Percentiles rank a stretch among this genome's conserved stretches.
Conservation (phyloP, 2,888 invertebrate genomes). For the Tineola bisselliella region DNA sequence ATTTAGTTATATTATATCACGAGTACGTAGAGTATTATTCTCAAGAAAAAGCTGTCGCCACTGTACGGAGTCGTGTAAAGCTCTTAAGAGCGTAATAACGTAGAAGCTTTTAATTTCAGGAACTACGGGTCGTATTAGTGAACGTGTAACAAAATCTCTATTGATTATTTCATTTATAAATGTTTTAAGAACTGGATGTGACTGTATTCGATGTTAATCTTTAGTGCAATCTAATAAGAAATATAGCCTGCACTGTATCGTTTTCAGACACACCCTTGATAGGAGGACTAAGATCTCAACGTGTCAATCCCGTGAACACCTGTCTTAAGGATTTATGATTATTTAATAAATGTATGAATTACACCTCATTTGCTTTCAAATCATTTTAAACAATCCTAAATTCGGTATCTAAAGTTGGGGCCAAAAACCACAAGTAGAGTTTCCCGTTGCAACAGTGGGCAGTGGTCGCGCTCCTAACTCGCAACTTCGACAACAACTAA, state of each 20-base stretch:
- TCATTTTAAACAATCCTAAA: constrained; percentile 10
- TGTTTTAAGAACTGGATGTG: background rate
- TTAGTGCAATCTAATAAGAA: no score
- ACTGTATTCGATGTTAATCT: no score
- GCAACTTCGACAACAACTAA: constrained; percentile 29
- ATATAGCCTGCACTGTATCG: no score
- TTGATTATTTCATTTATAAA: background rate
- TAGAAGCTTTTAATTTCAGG: background rate
- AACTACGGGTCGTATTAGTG: background rate
- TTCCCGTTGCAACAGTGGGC: constrained; percentile 11
- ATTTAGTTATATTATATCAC: background rate
- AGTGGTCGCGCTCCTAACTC: constrained; percentile 10
- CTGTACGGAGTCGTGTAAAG: background rate
- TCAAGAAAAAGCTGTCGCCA: background rate
- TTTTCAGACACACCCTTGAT: no score
- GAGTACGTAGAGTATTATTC: background rate
- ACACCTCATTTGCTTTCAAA: background rate
- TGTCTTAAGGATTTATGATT: no score
- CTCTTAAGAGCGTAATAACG: background rate
- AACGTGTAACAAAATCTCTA: background rate
- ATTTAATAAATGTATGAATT: background rate
- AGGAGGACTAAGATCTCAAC: no score
- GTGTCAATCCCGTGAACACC: no score
- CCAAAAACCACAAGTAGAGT: constrained; percentile 15
- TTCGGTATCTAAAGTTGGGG: constrained; percentile 5